Percentiles rank a stretch among this genome's conserved stretches.
Evolutionary conservation across 2,113 vertebrate species (phyloP).

Genomic region (Oxygymnocypris stewartii): DNA sequence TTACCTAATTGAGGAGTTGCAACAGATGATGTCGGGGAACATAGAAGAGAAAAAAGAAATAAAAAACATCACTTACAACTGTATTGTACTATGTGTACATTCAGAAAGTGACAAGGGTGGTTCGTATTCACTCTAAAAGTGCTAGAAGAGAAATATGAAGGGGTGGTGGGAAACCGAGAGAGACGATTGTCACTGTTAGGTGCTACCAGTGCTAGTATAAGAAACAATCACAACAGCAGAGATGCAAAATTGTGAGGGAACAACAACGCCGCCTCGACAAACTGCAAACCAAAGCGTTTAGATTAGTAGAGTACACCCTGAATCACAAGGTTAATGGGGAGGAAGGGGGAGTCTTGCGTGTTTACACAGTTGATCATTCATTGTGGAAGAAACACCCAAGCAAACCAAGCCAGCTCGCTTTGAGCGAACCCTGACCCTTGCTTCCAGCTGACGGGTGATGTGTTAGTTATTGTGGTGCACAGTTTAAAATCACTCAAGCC

Average conservation of each 20-base stretch:
- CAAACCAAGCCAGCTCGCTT: slow-evolving; percentile 44
- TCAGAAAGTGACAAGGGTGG: neutral
- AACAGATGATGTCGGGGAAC: slow-evolving; percentile 40
- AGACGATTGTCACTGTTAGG: slow-evolving; percentile 50
- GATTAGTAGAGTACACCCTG: slow-evolving; percentile 66
- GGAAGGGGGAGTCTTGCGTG: slow-evolving; percentile 37
- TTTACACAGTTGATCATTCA: slow-evolving; percentile 40
- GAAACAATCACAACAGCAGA: slow-evolving; percentile 47
- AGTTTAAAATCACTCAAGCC: slow-evolving; percentile 51
- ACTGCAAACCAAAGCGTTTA: slow-evolving; percentile 58
- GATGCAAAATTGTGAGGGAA: slow-evolving; percentile 56
- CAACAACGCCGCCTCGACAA: slow-evolving; percentile 41
- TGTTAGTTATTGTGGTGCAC: slow-evolving; percentile 56
- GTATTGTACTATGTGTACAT: neutral
- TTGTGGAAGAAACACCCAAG: slow-evolving; percentile 56
- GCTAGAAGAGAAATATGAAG: slow-evolving; percentile 30
- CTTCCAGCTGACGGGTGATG: slow-evolving; percentile 18
- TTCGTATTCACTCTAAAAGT: slow-evolving; percentile 41
- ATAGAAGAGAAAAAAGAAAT: slow-evolving; percentile 58
- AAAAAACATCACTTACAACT: slow-evolving; percentile 55
- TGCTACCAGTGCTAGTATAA: slow-evolving; percentile 28
- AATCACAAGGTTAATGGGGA: slow-evolving; percentile 62
- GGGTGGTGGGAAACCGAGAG: slow-evolving; percentile 39
- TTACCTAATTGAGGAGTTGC: slow-evolving; percentile 50
- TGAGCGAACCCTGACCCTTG: slow-evolving; percentile 33